These are phyloP conservation scores for Ditylenchus weischeri DNA, from an alignment of 2,888 invertebrate species.

Conservation along the genomic window DNA sequence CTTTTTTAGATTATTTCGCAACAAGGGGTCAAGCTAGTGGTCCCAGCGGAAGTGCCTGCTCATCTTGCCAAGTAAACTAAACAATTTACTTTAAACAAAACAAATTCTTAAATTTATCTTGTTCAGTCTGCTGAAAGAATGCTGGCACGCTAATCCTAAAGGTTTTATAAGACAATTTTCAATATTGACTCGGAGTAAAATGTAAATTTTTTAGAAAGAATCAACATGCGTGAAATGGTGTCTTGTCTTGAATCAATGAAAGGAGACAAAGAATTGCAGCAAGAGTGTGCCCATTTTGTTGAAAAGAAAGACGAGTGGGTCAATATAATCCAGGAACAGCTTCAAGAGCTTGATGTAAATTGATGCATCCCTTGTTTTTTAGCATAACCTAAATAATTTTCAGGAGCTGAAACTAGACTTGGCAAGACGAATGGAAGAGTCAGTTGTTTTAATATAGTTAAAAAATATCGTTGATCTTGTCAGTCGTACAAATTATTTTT, in stretches of 20 bases:
- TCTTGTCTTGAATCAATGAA: constrained; percentile 28
- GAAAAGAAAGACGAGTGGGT: constrained; percentile 44
- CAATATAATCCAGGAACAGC: constrained; percentile 42
- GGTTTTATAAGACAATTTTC: constrained; percentile 38
- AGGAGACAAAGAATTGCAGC: constrained; percentile 33
- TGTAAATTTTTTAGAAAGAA: too few relatives aligned
- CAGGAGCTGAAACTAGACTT: constrained; percentile 40
- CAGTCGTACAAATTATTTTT: too few relatives aligned
- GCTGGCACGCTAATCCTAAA: constrained; percentile 47
- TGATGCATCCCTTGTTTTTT: not conserved
- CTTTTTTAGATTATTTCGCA: constrained; percentile 39
- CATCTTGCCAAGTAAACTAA: constrained; percentile 33
- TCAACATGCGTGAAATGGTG: constrained; percentile 20
- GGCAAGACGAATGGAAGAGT: constrained; percentile 42
- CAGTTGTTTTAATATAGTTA: too few relatives aligned
- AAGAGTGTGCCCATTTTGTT: constrained; percentile 43
- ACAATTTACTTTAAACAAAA: not conserved
- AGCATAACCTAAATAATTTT: constrained; percentile 12
- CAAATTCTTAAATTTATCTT: not conserved
- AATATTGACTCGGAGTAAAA: too few relatives aligned
- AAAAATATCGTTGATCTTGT: too few relatives aligned
- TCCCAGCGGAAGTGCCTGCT: constrained; percentile 45
- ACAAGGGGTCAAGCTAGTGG: constrained; percentile 41
- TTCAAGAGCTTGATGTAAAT: constrained; percentile 38
- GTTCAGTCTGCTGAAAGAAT: constrained; percentile 42